Base-by-base conservation (phyloP, 2,113 vertebrate species). In the Verasper variegatus region DNA sequence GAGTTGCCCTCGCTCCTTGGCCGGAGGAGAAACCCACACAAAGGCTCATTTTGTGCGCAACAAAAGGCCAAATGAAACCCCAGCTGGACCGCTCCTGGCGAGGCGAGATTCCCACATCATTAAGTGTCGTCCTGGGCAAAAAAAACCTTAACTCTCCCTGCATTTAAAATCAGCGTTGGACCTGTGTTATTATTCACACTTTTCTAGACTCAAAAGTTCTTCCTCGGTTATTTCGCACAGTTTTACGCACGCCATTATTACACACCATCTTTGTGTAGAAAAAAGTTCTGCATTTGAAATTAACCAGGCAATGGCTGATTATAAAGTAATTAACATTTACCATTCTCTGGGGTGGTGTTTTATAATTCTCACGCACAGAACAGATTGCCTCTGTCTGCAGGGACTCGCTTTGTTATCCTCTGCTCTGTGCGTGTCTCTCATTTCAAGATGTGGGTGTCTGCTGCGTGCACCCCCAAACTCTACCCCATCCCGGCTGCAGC, bases 11-110 rank as follows among this genome's bases (percentile, higher is more conserved):
- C 57, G 63, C 89, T 94, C 85, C 91, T 92, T 92, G 89, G 88
- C 87, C 81, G 61, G 81, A 81, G 89, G 80, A 89, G 85, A 82
- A 90, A 91, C 87, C 84, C 80, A 90, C 90, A 95, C 94, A 95
- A 95, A 94, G 93, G 90, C 91, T 91, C 89, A 92, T 94, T 95
- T 94, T 94, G 90, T 86, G 76, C 58, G 87, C 86, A 94, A 95
- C 94, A 95, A 95, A 95, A 88, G 94, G 84, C 88, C 86, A 86
- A 94, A 91, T 92, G 90, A 94, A 94, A 94, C 90, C 91, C 92
- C 92, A 93, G 89, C 93, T 94, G 94, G 91, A 87, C 87, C 80
- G 74, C 80, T 84, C 81, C 88, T 88, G 76, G 69, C 68, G 6
- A 55, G 74, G 66, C 82, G 72, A 57, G 42, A 91, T 94, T 94